Evolutionary conservation across 2,888 invertebrate species (phyloP), one percentile per base, ranked within the genome.

Genomic region (Tetropium fuscum): DNA sequence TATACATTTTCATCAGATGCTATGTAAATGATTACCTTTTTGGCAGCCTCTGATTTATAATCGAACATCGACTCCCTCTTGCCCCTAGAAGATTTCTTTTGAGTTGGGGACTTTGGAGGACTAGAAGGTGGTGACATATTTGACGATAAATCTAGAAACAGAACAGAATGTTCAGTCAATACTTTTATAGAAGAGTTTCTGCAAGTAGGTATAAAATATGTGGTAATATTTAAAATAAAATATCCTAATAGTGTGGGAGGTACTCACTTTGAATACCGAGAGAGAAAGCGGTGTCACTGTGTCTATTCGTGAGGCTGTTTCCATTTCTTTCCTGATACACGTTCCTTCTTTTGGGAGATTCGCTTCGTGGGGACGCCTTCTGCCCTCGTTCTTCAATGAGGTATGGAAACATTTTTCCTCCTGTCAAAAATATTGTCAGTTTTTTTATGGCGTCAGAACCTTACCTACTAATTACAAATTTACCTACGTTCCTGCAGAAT

Each of bases 1-100:
- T n/a, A n/a, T n/a, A n/a, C n/a, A n/a, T n/a, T n/a, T n/a, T n/a
- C n/a, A 27, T 8, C 8, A 27, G 27, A 27, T 6, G 8, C 30
- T 10, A n/a, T n/a, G 10, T 30, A 7, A 30, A 30, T n/a, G 10
- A 30, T 40, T 62, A 67, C 67, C 78, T 98, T 95, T 80, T 93
- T 94, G 7, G 80, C 76, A 11, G 80, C 77, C 56, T 79, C 78
- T 8, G 79, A 79, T 64, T 78, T 79, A 48, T 75, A 77, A 36
- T 77, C 78, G 60, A 66, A 74, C 16, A 70, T 34, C 2, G 74
- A 69, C 40, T 78, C 76, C 22, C 71, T 61, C 27, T 72, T 66
- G 22, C 43, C 34, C 63, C 60, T 66, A 8, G 53, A 44, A 7
- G 44, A 53, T 43, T 63, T 70, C 59, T 70, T 71, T 38, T 70